Conservation (phyloP, 2,888 invertebrate species). For the Cataglyphis altisquamis region DNA sequence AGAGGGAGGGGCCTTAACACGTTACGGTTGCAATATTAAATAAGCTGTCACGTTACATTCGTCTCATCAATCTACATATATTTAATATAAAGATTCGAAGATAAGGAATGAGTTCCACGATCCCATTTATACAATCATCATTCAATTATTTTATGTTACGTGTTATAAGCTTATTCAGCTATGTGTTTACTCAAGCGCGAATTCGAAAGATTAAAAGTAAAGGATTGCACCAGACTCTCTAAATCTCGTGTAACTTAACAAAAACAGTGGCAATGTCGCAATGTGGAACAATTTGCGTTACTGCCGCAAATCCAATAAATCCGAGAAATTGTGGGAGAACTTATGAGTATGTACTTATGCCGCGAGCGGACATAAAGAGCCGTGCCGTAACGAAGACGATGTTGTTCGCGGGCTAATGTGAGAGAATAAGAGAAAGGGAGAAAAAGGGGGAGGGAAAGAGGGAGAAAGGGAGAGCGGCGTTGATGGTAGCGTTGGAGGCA, state of each 20-base stretch:
- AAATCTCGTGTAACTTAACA: neutral
- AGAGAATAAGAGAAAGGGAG: constrained; percentile 23
- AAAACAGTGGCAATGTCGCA: neutral
- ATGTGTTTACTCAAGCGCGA: neutral
- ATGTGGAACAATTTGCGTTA: constrained; percentile 8
- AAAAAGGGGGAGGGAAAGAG: constrained; percentile 1
- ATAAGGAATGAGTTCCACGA: neutral
- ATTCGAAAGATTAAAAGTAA: neutral
- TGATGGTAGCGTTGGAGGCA: constrained; percentile 65
- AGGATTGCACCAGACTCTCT: neutral
- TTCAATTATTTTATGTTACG: neutral
- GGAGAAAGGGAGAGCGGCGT: constrained; percentile 61
- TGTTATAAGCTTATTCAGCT: neutral
- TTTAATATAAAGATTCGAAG: neutral
- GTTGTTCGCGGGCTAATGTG: constrained; percentile 37
- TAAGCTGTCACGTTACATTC: neutral
- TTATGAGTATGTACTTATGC: constrained; percentile 53
- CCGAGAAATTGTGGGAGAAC: constrained; percentile 41
- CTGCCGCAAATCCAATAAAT: constrained; percentile 45
- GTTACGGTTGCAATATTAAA: neutral
- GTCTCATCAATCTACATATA: neutral
- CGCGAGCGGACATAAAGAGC: constrained; percentile 65
- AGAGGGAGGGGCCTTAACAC: neutral
- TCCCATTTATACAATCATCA: neutral
- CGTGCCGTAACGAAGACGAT: constrained; percentile 60